Evolutionary conservation across 2,888 invertebrate genomes (phyloP).

Genomic region (Fabriciana adippe): DNA sequence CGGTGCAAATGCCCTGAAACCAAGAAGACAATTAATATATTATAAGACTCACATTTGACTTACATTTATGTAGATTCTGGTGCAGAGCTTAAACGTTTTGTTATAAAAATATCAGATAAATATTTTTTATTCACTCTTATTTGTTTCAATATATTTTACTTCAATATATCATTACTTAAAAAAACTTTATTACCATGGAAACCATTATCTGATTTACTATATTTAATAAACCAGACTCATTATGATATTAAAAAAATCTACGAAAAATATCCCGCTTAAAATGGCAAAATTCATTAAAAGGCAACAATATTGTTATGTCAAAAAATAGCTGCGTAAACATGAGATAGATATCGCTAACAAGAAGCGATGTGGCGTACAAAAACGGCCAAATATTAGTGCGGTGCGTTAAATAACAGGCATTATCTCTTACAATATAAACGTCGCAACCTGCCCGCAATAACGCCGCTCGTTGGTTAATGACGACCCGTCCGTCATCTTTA

Average conservation of each 20-base stretch:
- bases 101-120: too few species aligned
- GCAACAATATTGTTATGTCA: slow-evolving; percentile 31
- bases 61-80: too few species aligned
- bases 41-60: too few species aligned
- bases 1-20: too few species aligned
- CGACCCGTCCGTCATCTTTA: slow-evolving; percentile 63
- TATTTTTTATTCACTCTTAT: too few species aligned
- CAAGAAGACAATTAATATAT: too few species aligned
- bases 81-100: too few species aligned
- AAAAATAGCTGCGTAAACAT: slow-evolving; percentile 42
- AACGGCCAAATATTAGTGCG: slow-evolving; percentile 65
- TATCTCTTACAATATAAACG: slow-evolving; percentile 72
- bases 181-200: too few species aligned
- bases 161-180: too few species aligned
- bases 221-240: too few species aligned
- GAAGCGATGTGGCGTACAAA: slow-evolving; percentile 59
- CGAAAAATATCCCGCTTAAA: background rate
- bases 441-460: slow-evolving; percentile 67
- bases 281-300: slow-evolving; percentile 34
- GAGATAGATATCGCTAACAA: slow-evolving; percentile 50
- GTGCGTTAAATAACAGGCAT: slow-evolving; percentile 68
- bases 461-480: slow-evolving; percentile 60
- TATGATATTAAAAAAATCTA: background rate
- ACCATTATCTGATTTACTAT: too few species aligned
- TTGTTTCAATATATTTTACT: too few species aligned